phyloP scores from a whole-genome alignment of 2,888 invertebrate species.

The Drosophila leonis region DNA sequence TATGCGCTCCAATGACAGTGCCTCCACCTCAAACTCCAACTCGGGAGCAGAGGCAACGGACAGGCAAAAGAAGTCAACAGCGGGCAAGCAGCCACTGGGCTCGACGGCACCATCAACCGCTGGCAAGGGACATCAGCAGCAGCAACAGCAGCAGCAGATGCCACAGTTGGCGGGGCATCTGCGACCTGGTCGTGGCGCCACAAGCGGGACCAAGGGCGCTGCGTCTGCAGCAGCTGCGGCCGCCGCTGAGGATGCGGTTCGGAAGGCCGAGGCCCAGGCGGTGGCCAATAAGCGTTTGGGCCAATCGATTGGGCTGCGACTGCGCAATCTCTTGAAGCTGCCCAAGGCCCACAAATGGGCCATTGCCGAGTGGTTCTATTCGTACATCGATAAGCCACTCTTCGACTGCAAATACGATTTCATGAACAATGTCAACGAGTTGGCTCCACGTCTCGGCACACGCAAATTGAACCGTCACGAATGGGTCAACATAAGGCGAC shows the following conservation, averaged over 20 bases:
- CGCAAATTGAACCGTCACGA: conserved; percentile 94
- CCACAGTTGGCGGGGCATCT: conserved; percentile 3
- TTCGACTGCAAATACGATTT: conserved; percentile 95
- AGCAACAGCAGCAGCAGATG: conserved; percentile 10
- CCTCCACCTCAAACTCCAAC: conserved; percentile 32
- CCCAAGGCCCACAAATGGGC: conserved; percentile 99
- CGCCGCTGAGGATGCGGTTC: conserved; percentile 43
- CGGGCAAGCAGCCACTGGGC: conserved; percentile 32
- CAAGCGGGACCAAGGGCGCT: conserved; percentile 14
- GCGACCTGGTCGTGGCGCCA: conserved; percentile 14
- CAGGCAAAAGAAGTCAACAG: conserved; percentile 22
- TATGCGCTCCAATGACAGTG: conserved; percentile 82
- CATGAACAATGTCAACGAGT: conserved; percentile 92
- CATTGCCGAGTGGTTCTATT: conserved; percentile 99
- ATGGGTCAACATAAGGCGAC: conserved; percentile 97
- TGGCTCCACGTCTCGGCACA: conserved; percentile 96
- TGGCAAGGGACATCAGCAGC: conserved; percentile 16
- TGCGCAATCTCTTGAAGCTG: conserved; percentile 96
- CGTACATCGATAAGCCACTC: conserved; percentile 97
- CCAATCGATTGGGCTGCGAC: conserved; percentile 94
- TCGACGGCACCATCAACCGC: neutral
- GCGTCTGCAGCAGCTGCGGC: conserved; percentile 42
- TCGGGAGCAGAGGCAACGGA: conserved; percentile 34
- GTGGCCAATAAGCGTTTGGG: conserved; percentile 94
- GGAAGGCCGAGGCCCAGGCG: conserved; percentile 85